These are phyloP conservation scores for Oryzias sinensis DNA, from an alignment of 2,797 vertebrate species.

Conservation along the genomic window DNA sequence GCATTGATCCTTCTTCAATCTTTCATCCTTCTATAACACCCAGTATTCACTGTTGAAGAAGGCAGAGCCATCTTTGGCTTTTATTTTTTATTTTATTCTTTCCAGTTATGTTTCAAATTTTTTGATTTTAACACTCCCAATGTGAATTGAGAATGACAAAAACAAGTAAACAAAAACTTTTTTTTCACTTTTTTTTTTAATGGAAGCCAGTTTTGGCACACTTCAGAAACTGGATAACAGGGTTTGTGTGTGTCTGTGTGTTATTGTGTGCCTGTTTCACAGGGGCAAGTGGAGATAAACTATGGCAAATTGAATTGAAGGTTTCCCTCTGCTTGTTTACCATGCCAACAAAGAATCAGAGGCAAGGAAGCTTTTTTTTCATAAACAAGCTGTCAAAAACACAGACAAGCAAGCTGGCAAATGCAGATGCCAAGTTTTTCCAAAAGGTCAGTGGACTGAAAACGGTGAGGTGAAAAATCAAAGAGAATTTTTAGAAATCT, in stretches of 20 bases:
- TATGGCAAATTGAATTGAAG: slow-evolving; percentile 85
- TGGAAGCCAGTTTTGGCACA: slow-evolving; percentile 29
- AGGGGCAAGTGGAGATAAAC: slow-evolving; percentile 81
- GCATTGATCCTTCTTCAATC: too few relatives aligned
- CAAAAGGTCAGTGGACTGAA: slow-evolving; percentile 37
- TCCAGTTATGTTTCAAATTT: too few relatives aligned
- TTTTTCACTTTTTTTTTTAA: neutral
- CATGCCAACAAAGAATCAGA: slow-evolving; percentile 75
- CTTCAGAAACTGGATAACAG: slow-evolving; percentile 30
- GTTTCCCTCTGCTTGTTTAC: slow-evolving; percentile 68
- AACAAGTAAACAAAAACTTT: slow-evolving; percentile 23
- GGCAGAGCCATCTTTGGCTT: too few relatives aligned
- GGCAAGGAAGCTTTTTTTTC: slow-evolving; percentile 52
- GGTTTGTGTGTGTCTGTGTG: slow-evolving; percentile 20
- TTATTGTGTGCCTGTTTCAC: slow-evolving; percentile 61
- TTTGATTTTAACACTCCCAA: neutral
- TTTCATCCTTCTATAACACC: too few relatives aligned
- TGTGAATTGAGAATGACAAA: slow-evolving; percentile 17
- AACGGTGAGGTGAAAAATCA: slow-evolving; percentile 35
- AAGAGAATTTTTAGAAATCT: slow-evolving; percentile 12
- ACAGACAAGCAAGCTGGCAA: slow-evolving; percentile 47
- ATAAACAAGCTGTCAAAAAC: slow-evolving; percentile 65
- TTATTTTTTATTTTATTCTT: too few relatives aligned
- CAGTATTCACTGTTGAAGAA: too few relatives aligned
- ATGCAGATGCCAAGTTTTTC: slow-evolving; percentile 41